Base-by-base conservation (phyloP, 2,797 vertebrate genomes). In the Poeciliopsis infans region DNA sequence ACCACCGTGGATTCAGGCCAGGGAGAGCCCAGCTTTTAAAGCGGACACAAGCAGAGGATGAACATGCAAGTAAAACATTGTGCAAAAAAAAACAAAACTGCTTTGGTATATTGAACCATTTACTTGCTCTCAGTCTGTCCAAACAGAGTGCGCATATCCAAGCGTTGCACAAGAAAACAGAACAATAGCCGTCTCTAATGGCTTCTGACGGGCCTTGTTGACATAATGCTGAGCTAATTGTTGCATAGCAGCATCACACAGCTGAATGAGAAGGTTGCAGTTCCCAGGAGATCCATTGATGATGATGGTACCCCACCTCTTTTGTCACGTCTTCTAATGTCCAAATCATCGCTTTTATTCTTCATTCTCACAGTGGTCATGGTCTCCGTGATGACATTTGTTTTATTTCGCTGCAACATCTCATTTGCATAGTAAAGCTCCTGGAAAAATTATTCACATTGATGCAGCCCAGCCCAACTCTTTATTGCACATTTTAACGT, bases 1-100 rank as follows among this genome's bases (percentile, higher is more conserved):
- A 92, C 94, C 88, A 87, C 88, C 73, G 61, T 85, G 77, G 81
- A 84, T 84, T 91, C 86, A 71, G 80, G 86, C 80, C 79, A 82
- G 81, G 43, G 61, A 78, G 88, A 87, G 80, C 78, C 31, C 41
- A 73, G 64, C 83, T 79, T 87, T 85, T 82, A 59, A 85, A 78
- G 86, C 0, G 66, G 77, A 76, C 79, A 82, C 82, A 76, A 81
- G 74, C 69, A 78, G 69, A 75, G 83, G 85, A 82, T 84, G 3
- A 46, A 68, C 79, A 79, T 25, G 1, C 68, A 76, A 72, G 71
- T 68, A 33, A 51, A 76, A 49, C 76, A 75, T 76, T 43, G 11
- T 8, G 0, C 51, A 75, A 75, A 18, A 39, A 76, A 53, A 79
- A 43, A 83, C 80, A 39, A 83, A 81, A 39, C 25, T 2, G 28